These are phyloP conservation scores for Hybos culiciformis DNA, from an alignment of 2,888 invertebrate species.

Conservation along the genomic window DNA sequence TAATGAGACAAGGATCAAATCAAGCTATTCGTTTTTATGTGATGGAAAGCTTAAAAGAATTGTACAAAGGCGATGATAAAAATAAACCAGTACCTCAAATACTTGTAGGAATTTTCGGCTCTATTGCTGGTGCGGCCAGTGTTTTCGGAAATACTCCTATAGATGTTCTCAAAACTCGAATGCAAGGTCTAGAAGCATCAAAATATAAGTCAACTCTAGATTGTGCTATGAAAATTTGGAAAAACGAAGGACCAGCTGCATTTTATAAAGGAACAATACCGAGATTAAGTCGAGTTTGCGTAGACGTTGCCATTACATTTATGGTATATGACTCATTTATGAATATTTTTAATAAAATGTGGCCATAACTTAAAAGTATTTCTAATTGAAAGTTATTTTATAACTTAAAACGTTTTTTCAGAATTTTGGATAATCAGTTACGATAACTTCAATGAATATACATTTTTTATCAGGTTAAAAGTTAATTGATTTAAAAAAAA, in stretches of 20 bases:
- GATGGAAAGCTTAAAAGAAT: conserved; percentile 88
- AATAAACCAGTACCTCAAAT: conserved; percentile 73
- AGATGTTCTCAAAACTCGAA: conserved; percentile 96
- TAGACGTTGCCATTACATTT: conserved; percentile 97
- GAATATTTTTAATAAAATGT: conserved; percentile 86
- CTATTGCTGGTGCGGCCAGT: conserved; percentile 84
- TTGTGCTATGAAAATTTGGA: conserved; percentile 83
- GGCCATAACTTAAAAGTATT: too few species aligned
- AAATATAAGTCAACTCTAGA: conserved; percentile 92
- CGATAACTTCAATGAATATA: too few species aligned
- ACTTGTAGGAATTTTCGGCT: conserved; percentile 84
- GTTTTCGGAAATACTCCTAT: conserved; percentile 98
- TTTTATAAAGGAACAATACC: conserved; percentile 99
- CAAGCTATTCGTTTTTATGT: conserved; percentile 97
- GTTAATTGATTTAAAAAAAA: too few species aligned
- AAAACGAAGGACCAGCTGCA: conserved; percentile 81
- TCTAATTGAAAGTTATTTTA: too few species aligned
- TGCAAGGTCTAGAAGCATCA: conserved; percentile 96
- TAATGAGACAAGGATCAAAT: conserved; percentile 96
- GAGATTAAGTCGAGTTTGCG: conserved; percentile 83
- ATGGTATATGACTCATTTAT: conserved; percentile 99
- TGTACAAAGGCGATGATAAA: conserved; percentile 78
- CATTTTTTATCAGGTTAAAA: too few species aligned
- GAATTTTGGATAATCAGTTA: too few species aligned
- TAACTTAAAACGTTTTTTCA: too few species aligned